Percentiles rank a stretch among this genome's conserved stretches.
These are phyloP conservation scores for Sminthurinus aureus DNA, from an alignment of 2,888 invertebrate species.

Conservation along the genomic window DNA sequence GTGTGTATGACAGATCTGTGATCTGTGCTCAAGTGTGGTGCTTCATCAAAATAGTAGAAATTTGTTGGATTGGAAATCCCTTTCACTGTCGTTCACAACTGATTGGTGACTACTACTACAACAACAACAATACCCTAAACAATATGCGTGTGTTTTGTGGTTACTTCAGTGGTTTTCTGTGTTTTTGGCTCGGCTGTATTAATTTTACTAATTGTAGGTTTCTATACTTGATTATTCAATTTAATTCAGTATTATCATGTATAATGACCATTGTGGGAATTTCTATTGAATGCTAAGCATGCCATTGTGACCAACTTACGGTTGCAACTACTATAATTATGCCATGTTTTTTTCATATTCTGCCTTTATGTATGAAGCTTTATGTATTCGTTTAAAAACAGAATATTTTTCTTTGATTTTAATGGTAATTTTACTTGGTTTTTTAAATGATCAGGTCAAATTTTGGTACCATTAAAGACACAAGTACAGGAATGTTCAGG, in stretches of 20 bases:
- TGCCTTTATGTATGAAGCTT: not conserved
- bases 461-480: conserved; percentile 57
- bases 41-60: conserved; percentile 2
- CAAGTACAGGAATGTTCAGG: conserved; percentile 56
- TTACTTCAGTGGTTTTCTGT: conserved; percentile 55
- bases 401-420: not conserved
- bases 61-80: conserved; percentile 40
- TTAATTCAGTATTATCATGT: not conserved
- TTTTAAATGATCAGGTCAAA: conserved; percentile 52
- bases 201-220: conserved; percentile 53
- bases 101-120: conserved; percentile 28
- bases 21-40: conserved; percentile 6
- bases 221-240: conserved; percentile 31
- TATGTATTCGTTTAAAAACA: not conserved
- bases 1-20: not conserved
- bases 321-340: not conserved
- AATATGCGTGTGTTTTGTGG: conserved; percentile 40
- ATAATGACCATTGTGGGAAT: not conserved
- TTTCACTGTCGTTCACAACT: conserved; percentile 41
- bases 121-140: not conserved
- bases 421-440: not conserved
- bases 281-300: not conserved
- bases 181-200: conserved; percentile 52
- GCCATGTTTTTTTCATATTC: not conserved
- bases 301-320: not conserved